A percentile compares a stretch with the other conserved stretches of the same genome.
These are phyloP conservation scores for Drosophila murphyi DNA, from an alignment of 1,140 invertebrate species.

Conservation along the genomic window DNA sequence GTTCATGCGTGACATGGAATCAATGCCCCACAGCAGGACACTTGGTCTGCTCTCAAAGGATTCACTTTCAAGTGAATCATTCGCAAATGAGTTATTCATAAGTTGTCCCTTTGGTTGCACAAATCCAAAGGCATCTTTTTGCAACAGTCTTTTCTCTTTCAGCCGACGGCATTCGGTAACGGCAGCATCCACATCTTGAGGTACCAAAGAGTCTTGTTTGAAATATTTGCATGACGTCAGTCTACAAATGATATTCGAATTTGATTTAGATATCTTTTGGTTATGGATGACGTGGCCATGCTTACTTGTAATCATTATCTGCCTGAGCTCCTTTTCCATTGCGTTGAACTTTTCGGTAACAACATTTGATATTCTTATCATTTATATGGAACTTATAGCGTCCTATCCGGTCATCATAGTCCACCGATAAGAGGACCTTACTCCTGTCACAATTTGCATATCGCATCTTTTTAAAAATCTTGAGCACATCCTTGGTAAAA, in stretches of 20 bases:
- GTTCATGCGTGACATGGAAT: constrained; percentile 82
- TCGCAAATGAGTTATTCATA: not conserved
- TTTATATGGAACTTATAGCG: constrained; percentile 58
- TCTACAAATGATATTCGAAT: constrained; percentile 26
- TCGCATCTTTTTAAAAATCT: constrained; percentile 86
- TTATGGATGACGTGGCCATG: not conserved
- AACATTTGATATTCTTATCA: constrained; percentile 84
- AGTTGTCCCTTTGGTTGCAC: constrained; percentile 47
- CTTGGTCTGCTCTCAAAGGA: constrained; percentile 34
- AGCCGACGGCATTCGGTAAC: constrained; percentile 59
- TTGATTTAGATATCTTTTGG: too few relatives aligned
- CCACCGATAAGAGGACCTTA: constrained; percentile 84
- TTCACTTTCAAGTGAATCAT: too few relatives aligned
- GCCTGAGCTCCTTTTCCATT: constrained; percentile 48
- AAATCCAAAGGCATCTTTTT: constrained; percentile 69
- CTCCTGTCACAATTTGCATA: constrained; percentile 86
- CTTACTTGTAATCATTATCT: constrained; percentile 85
- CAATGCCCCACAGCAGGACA: constrained; percentile 74
- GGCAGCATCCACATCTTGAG: constrained; percentile 48
- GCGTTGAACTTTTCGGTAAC: constrained; percentile 86
- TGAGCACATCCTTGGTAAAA: constrained; percentile 87
- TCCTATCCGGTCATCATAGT: constrained; percentile 50
- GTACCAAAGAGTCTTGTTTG: constrained; percentile 59
- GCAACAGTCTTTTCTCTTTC: constrained; percentile 23
- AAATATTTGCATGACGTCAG: constrained; percentile 51